Evolutionary conservation across 2,888 invertebrate species (phyloP).

Genomic region (Acanthosepion esculentum): DNA sequence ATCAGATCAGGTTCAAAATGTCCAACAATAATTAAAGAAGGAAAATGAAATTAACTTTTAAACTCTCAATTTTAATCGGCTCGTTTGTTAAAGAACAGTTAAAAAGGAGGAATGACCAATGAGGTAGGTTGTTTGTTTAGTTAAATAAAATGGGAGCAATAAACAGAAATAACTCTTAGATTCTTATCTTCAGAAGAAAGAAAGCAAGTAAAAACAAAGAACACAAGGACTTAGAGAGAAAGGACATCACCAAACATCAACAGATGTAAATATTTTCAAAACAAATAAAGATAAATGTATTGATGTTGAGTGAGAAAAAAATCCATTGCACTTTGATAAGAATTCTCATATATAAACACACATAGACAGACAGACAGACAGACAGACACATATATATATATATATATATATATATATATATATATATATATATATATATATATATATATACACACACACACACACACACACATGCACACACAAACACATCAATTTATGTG

Average conservation of each 20-base stretch:
- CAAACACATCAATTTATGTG: neutral
- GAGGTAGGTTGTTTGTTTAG: neutral
- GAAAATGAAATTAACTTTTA: too few relatives aligned
- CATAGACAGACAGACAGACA: too few relatives aligned
- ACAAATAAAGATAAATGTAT: neutral
- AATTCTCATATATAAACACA: neutral
- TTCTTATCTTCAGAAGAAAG: neutral
- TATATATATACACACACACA: neutral
- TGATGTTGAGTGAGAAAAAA: neutral
- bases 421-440: too few relatives aligned
- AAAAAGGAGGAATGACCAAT: neutral
- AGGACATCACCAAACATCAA: neutral
- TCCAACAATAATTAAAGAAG: too few relatives aligned
- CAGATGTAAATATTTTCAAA: slow-evolving; percentile 17
- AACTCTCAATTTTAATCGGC: too few relatives aligned
- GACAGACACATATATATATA: neutral
- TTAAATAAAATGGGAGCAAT: neutral
- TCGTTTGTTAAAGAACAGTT: too few relatives aligned
- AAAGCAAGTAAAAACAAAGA: neutral
- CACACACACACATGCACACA: neutral
- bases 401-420: too few relatives aligned
- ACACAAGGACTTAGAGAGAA: neutral
- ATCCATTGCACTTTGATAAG: neutral
- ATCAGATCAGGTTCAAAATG: too few relatives aligned
- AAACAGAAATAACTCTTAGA: neutral